Evolutionary conservation across 2,888 invertebrate species (phyloP).

Genomic region (Tipula confusa): DNA sequence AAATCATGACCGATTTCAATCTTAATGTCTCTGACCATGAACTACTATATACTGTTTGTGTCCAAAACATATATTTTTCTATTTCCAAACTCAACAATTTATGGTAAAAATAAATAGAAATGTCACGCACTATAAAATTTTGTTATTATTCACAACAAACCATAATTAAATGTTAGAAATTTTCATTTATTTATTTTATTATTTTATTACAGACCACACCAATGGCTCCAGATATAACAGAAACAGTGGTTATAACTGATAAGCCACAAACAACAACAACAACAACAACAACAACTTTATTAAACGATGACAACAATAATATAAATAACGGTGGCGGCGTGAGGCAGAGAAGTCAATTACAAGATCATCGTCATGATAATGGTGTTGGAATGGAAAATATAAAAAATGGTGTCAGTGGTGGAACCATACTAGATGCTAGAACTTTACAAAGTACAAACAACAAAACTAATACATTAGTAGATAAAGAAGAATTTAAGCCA

Average conservation of each 20-base stretch:
- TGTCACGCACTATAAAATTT: too few relatives aligned
- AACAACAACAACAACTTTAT: background rate
- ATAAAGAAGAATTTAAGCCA: conserved; percentile 52
- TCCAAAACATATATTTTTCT: too few relatives aligned
- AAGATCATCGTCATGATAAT: background rate
- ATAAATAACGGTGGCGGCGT: background rate
- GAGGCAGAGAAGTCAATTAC: background rate
- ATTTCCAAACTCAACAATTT: too few relatives aligned
- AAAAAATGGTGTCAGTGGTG: background rate
- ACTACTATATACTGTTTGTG: too few relatives aligned
- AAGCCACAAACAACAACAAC: background rate
- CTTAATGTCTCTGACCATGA: too few relatives aligned
- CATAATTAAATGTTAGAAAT: too few relatives aligned
- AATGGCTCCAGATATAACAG: conserved; percentile 31
- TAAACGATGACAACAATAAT: background rate
- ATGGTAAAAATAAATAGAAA: too few relatives aligned
- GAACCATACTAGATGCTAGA: background rate
- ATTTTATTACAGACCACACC: background rate
- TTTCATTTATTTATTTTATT: background rate
- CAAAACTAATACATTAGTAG: conserved; percentile 34
- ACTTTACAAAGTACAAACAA: conserved; percentile 32
- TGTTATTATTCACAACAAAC: background rate
- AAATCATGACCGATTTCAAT: too few relatives aligned
- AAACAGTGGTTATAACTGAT: conserved; percentile 28
- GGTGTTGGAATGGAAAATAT: background rate